Conservation (phyloP, 2,113 vertebrate species). For the Callopanchax toddi region DNA sequence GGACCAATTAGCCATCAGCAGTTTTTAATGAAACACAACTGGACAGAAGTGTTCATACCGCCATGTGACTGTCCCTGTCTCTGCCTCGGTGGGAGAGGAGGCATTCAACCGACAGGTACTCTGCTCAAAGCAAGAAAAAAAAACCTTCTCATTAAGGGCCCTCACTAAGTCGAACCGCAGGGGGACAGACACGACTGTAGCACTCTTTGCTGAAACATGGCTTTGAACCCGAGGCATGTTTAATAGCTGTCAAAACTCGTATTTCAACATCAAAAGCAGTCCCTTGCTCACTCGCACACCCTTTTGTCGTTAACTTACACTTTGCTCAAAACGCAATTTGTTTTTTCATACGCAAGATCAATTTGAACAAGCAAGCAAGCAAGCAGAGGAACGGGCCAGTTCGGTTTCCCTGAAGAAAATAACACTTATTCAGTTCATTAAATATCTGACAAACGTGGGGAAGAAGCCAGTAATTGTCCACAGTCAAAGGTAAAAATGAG, state of each 20-base stretch:
- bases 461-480: neutral
- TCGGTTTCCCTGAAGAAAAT: neutral
- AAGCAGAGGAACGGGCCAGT: neutral
- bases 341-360: neutral
- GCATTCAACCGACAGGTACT: constrained; percentile 1
- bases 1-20: constrained; percentile 19
- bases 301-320: neutral
- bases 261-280: constrained; percentile 38
- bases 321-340: neutral
- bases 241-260: constrained; percentile 49
- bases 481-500: neutral
- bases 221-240: constrained; percentile 37
- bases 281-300: constrained; percentile 1
- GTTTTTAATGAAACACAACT: constrained; percentile 19
- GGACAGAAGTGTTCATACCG: neutral
- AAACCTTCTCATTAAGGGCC: constrained; percentile 26
- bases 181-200: constrained; percentile 24
- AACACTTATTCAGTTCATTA: neutral
- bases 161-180: neutral
- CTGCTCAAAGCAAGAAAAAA: neutral
- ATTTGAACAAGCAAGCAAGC: neutral
- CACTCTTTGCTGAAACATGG: constrained; percentile 29
- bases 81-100: neutral
- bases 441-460: neutral
- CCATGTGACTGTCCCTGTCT: constrained; percentile 10